Evolutionary conservation across 2,113 vertebrate species (phyloP), one percentile per base, ranked within the genome.

Genomic region (Perca flavescens): DNA sequence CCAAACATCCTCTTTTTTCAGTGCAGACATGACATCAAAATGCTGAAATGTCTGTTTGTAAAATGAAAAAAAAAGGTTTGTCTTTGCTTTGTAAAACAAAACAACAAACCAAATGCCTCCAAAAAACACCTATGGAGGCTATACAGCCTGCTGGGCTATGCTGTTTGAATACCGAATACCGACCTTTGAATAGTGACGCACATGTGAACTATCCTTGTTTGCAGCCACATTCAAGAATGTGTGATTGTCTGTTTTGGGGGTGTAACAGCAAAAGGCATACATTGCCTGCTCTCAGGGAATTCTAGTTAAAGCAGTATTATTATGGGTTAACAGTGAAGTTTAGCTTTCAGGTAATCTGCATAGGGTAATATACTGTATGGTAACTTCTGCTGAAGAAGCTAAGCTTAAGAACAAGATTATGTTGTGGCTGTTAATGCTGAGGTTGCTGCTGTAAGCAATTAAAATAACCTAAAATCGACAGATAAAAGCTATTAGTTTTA

Each of bases 391-490:
- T 84, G 72, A 88, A 85, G 71, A 83, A 77, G 79, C 70, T 56
- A 53, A 76, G 69, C 75, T 84, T 86, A 79, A 76, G 68, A 73
- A 84, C 66, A 80, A 77, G 79, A 88, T 89, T 89, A 83, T 50
- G 67, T 56, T 22, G 40, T 58, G 54, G 63, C 71, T 88, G 70
- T 74, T 86, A 76, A 86, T 79, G 71, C 86, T 64, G 74, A 72
- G 77, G 31, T 67, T 85, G 82, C 84, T 88, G 81, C 79, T 81
- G 83, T 86, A 88, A 86, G 85, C 81, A 89, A 87, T 87, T 87
- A 82, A 79, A 87, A 87, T 84, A 83, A 75, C 67, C 76, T 36
- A 63, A 82, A 79, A 81, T 43, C 19, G 63, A 74, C 14, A 74
- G 72, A 89, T 78, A 36, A 79, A 80, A 52, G 70, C 78, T 86